A percentile compares a stretch with the other conserved stretches of the same genome.
Evolutionary conservation across 2,888 invertebrate genomes (phyloP).

Genomic region (Pomacea canaliculata): DNA sequence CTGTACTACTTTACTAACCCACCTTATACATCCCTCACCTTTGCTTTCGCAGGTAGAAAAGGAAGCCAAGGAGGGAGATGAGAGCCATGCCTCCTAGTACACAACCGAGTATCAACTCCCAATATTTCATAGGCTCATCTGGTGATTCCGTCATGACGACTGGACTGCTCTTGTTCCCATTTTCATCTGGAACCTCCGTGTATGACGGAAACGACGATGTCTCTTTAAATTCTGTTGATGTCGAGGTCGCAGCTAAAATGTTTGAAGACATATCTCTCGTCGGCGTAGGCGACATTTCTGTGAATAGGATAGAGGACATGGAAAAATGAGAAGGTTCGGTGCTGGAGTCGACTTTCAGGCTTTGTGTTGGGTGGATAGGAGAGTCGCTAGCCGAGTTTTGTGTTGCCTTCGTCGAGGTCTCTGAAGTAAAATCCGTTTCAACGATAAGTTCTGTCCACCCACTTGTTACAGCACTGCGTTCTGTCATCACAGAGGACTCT

Average conservation of each 20-base stretch:
- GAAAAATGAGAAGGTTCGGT: no score
- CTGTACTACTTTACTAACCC: no score
- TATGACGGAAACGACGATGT: background rate
- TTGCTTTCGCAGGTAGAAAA: conserved; percentile 20
- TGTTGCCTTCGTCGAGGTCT: no score
- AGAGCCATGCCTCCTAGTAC: conserved; percentile 24
- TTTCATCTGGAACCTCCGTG: no score
- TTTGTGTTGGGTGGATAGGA: no score
- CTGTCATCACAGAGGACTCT: no score
- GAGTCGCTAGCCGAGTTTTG: no score
- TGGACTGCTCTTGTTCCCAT: background rate
- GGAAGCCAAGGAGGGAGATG: conserved; percentile 16
- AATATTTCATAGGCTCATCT: conserved; percentile 22
- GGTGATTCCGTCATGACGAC: background rate
- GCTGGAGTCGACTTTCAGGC: no score
- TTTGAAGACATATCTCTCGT: background rate
- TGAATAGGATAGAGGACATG: no score
- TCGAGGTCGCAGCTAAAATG: background rate
- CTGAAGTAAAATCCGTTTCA: no score
- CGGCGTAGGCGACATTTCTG: background rate
- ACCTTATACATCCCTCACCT: conserved; percentile 1
- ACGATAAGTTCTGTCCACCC: no score
- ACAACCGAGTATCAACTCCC: conserved; percentile 28
- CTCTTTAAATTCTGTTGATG: background rate
- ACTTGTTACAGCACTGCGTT: no score